Evolutionary conservation across 2,797 vertebrate genomes (phyloP), one percentile per base, ranked within the genome.

Genomic region (Trachops cirrhosus): DNA sequence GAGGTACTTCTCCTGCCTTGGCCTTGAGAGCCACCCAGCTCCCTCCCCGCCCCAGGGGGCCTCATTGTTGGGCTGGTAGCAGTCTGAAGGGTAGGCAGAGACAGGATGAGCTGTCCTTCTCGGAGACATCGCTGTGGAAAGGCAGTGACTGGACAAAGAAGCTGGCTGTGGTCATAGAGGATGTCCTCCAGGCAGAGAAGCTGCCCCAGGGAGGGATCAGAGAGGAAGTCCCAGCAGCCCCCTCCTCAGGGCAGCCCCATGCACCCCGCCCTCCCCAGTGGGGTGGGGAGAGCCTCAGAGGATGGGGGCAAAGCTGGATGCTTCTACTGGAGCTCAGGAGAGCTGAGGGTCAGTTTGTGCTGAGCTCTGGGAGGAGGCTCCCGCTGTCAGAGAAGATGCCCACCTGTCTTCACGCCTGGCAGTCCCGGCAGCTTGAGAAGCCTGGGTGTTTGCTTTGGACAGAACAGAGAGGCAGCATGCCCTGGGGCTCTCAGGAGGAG

Each of bases 221-320:
- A 24, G 48, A 46, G 24, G 70, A 9, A 29, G 54, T 48, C 21
- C 46, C 18, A 32, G 39, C 10, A 62, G 39, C 10, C 37, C 46
- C 22, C n/a, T 59, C 52, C 7, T 59, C 24, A 37, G 2, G 44
- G 54, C 52, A 71, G 70, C 46, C 41, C n/a, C 16, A 12, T 14
- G 34, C 10, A 29, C 39, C 5, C 29, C 10, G 32, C 1, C 1
- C n/a, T n/a, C n/a, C n/a, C n/a, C 9, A 0, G 11, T 57, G 54
- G 54, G 54, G 32, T 8, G 39, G 41, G 24, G 41, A 10, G 26
- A 16, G n/a, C 1, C 34, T 9, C 19, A 24, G 62, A 78, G 8
- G 29, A 82, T 2, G 41, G 34, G 50, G 41, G 26, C 24, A 52
- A 82, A 26, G 18, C 16, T 19, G 34, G 24, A 44, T 11, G 70